Percentiles rank a stretch among this genome's conserved stretches.
phyloP scores from a whole-genome alignment of 2,113 vertebrate genomes.

The Marcusenius ussheri region DNA sequence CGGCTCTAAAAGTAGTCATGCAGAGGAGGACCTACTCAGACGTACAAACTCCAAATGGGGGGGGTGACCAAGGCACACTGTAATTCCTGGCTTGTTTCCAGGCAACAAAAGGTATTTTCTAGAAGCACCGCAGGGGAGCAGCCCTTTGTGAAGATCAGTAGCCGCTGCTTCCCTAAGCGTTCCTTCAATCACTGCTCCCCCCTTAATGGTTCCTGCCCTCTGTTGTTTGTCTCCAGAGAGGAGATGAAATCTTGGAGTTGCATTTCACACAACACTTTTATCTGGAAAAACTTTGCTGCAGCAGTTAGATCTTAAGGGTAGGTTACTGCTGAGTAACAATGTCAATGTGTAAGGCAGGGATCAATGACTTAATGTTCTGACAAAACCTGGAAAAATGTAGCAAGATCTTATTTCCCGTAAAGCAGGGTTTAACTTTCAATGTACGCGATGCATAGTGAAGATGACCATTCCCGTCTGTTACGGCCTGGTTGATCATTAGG shows the following conservation, averaged over 20 bases:
- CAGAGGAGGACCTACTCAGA: background rate
- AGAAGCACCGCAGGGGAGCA: conserved; percentile 38
- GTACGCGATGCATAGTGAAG: background rate
- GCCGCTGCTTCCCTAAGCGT: background rate
- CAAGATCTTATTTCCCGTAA: background rate
- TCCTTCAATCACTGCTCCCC: background rate
- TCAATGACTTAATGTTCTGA: background rate
- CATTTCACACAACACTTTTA: background rate
- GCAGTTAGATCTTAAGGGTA: background rate
- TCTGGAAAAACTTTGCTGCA: background rate
- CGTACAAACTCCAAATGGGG: background rate
- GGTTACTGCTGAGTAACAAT: background rate
- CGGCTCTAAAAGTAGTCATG: background rate
- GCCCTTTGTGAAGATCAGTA: background rate
- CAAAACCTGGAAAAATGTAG: background rate
- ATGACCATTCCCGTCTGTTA: background rate
- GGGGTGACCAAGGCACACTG: background rate
- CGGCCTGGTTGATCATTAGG: background rate
- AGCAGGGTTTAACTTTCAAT: background rate
- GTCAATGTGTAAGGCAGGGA: background rate
- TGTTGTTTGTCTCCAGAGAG: too few species aligned
- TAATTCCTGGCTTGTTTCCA: conserved; percentile 59
- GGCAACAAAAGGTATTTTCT: conserved; percentile 59
- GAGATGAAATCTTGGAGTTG: background rate
- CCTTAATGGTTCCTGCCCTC: background rate